phyloP scores from a whole-genome alignment of 2,113 vertebrate species.

The Lycaon pictus region DNA sequence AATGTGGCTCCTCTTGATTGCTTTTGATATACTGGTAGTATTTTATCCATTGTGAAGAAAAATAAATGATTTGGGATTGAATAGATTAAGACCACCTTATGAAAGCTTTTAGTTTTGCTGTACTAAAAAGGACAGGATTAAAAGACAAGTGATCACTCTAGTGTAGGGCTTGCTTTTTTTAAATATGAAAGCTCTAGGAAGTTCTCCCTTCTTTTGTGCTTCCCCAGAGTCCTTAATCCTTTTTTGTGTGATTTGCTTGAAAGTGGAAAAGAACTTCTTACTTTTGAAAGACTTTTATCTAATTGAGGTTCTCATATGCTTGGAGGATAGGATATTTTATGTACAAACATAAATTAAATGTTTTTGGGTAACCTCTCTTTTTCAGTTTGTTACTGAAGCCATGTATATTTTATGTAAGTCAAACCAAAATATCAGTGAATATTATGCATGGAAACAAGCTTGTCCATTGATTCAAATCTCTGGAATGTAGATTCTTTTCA shows the following conservation, averaged over 20 bases:
- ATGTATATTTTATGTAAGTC: conserved; percentile 68
- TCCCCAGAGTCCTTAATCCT: background rate
- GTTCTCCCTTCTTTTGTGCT: background rate
- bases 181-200: background rate
- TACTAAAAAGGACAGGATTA: background rate
- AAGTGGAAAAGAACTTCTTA: background rate
- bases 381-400: conserved; percentile 56
- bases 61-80: conserved; percentile 36
- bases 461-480: conserved; percentile 77
- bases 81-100: background rate
- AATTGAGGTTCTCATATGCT: background rate
- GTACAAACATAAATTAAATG: conserved; percentile 34
- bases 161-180: conserved; percentile 19
- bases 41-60: conserved; percentile 55
- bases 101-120: conserved; percentile 1
- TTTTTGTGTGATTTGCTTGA: background rate
- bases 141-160: background rate
- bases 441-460: conserved; percentile 76
- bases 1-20: conserved; percentile 9
- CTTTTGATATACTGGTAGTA: conserved; percentile 5
- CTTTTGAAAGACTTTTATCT: conserved; percentile 44
- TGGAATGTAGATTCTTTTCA: conserved; percentile 81
- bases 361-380: conserved; percentile 1
- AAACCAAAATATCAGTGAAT: conserved; percentile 64
- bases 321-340: background rate